These are phyloP conservation scores for Copsychus sechellarum DNA, from an alignment of 2,113 vertebrate genomes.

Conservation along the genomic window DNA sequence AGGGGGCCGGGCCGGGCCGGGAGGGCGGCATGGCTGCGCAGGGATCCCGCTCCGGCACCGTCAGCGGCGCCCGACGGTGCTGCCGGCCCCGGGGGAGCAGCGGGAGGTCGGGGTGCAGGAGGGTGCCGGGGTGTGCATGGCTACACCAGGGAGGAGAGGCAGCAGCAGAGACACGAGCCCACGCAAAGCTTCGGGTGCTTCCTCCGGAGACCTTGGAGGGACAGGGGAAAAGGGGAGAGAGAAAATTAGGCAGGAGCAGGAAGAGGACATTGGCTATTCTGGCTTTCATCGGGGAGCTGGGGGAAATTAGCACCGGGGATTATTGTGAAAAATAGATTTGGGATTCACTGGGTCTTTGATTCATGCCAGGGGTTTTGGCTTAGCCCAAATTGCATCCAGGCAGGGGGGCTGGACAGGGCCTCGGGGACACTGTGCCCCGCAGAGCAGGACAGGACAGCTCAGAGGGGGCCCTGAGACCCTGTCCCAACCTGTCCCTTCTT, in stretches of 20 bases:
- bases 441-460: neutral
- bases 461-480: fast-evolving
- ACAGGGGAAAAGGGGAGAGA: neutral
- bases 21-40: neutral
- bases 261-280: neutral
- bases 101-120: neutral
- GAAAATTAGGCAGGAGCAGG: slow-evolving; percentile 36
- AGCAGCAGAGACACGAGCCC: fast-evolving
- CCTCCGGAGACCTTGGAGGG: slow-evolving; percentile 41
- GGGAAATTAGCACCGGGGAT: neutral
- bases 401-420: neutral
- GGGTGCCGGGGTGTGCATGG: neutral
- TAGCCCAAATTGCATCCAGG: neutral
- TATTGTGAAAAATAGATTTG: neutral
- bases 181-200: neutral
- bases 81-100: neutral
- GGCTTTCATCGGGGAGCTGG: neutral
- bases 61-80: neutral
- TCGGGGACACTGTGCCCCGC: fast-evolving
- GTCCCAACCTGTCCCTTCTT: neutral
- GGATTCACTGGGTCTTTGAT: neutral
- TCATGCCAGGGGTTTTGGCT: neutral
- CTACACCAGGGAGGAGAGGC: neutral
- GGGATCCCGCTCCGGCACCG: neutral
- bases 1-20: neutral